Conservation (phyloP, 2,888 invertebrate genomes). For the Liopterus haemorrhoidalis region DNA sequence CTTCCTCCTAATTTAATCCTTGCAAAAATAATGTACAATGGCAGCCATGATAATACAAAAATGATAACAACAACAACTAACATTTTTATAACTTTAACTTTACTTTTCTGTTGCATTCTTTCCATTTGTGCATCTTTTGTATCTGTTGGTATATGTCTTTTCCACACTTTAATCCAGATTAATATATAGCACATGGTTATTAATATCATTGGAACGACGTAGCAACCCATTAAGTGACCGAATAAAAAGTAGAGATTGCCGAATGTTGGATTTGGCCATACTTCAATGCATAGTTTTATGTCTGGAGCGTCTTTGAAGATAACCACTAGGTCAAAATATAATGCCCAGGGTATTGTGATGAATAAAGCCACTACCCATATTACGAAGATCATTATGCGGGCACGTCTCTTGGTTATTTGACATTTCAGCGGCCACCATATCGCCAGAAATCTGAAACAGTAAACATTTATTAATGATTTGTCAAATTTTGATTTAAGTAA, state of each 20-base stretch:
- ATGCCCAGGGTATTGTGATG: constrained; percentile 83
- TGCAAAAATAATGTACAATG: constrained; percentile 83
- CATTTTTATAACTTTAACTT: constrained; percentile 94
- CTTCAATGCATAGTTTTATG: constrained; percentile 70
- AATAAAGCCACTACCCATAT: constrained; percentile 85
- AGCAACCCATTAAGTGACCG: constrained; percentile 83
- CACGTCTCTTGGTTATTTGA: constrained; percentile 83
- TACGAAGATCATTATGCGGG: constrained; percentile 78
- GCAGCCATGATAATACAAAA: constrained; percentile 91
- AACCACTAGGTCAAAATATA: constrained; percentile 78
- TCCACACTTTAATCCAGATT: constrained; percentile 85
- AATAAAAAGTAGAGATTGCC: constrained; percentile 82
- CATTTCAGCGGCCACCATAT: constrained; percentile 92
- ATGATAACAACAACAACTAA: constrained; percentile 84
- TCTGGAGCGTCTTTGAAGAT: constrained; percentile 70
- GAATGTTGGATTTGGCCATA: constrained; percentile 79
- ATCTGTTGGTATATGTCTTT: constrained; percentile 82
- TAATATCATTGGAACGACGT: constrained; percentile 83
- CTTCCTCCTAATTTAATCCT: constrained; percentile 76
- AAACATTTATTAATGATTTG: constrained; percentile 24
- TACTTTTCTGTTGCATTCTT: constrained; percentile 88
- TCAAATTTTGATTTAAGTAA: not conserved
- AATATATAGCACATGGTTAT: constrained; percentile 88
- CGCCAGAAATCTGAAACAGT: constrained; percentile 78
- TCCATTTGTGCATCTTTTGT: constrained; percentile 88